A percentile compares a stretch with the other conserved stretches of the same genome.
Conservation (phyloP, 2,113 vertebrate genomes). For the Pteruthius melanotis region DNA sequence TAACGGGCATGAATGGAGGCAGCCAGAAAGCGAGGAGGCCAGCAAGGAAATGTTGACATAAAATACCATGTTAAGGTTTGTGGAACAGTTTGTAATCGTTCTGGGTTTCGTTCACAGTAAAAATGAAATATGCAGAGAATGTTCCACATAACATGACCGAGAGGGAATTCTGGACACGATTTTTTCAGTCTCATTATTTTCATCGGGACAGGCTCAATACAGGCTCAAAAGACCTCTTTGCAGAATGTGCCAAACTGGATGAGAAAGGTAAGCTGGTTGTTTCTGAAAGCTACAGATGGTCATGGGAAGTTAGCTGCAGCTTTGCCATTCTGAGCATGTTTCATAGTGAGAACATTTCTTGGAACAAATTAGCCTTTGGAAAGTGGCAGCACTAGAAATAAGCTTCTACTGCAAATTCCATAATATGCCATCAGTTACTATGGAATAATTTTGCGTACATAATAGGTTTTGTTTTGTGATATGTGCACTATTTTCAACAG, state of each 20-base stretch:
- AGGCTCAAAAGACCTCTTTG: slow-evolving; percentile 94
- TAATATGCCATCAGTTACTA: neutral
- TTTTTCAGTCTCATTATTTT: slow-evolving; percentile 99
- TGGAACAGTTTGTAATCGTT: neutral
- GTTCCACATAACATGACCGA: slow-evolving; percentile 96
- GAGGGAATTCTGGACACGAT: slow-evolving; percentile 97
- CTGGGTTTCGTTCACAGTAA: slow-evolving; percentile 79
- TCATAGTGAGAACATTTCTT: neutral
- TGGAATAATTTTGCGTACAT: neutral
- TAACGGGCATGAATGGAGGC: neutral
- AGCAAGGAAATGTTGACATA: neutral
- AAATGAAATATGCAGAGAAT: slow-evolving; percentile 96
- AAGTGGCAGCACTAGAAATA: neutral
- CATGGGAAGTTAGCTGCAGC: neutral
- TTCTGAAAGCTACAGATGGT: neutral
- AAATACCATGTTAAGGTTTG: neutral
- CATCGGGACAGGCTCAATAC: slow-evolving; percentile 95
- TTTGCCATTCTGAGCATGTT: neutral
- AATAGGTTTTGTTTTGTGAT: neutral
- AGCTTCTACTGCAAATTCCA: neutral
- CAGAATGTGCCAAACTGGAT: slow-evolving; percentile 97
- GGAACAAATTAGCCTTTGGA: neutral
- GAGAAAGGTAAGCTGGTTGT: slow-evolving; percentile 83
- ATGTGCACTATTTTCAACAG: neutral
- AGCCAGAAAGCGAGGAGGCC: neutral